Conservation (phyloP, 2,113 vertebrate species). For the Hippopotamus amphibius region DNA sequence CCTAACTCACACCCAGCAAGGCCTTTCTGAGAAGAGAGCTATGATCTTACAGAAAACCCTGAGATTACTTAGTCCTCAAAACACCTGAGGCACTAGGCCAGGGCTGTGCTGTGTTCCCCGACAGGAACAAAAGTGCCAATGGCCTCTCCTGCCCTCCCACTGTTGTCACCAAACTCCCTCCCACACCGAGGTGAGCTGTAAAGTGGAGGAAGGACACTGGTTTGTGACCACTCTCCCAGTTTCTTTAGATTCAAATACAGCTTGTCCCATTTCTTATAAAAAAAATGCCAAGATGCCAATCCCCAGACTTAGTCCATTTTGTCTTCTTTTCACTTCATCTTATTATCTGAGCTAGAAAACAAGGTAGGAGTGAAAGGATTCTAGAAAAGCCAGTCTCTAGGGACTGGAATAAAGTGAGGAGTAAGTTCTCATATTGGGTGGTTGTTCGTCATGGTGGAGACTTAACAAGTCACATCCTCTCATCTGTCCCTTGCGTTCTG, state of each 20-base stretch:
- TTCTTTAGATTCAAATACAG: not conserved
- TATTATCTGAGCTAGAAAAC: not conserved
- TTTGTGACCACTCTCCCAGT: not conserved
- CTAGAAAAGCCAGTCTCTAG: accelerated
- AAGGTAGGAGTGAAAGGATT: accelerated
- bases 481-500: not conserved
- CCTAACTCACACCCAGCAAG: constrained; percentile 21
- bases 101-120: not conserved
- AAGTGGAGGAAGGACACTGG: not conserved
- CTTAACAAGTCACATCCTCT: not conserved
- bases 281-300: not conserved
- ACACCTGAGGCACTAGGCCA: accelerated
- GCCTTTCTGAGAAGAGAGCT: constrained; percentile 46
- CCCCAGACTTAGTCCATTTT: not conserved
- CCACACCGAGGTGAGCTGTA: accelerated
- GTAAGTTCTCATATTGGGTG: too few species aligned
- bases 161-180: not conserved
- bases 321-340: not conserved
- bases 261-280: not conserved
- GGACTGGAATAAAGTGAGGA: not conserved
- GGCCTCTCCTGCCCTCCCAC: not conserved
- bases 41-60: not conserved
- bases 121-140: accelerated
- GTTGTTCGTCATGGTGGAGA: accelerated
- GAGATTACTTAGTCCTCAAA: accelerated